Conservation (phyloP, 1,140 invertebrate genomes). For the Apis cerana region DNA sequence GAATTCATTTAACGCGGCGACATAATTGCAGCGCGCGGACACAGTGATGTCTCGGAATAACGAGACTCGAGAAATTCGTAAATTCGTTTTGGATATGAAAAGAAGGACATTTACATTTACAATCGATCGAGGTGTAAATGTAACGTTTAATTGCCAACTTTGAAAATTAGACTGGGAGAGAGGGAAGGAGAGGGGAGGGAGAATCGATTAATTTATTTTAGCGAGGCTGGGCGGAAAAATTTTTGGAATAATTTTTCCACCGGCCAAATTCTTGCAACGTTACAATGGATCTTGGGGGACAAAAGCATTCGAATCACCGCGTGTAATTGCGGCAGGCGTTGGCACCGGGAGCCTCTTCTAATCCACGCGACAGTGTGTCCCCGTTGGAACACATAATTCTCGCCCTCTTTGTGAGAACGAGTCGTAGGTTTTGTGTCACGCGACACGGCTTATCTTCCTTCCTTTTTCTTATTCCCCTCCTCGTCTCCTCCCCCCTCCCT, state of each 20-base stretch:
- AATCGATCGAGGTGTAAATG: not conserved
- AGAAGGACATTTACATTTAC: not conserved
- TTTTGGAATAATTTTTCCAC: not conserved
- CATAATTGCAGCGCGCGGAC: constrained; percentile 3
- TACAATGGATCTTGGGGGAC: not conserved
- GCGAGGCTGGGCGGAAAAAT: too few species aligned
- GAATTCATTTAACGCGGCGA: constrained; percentile 23
- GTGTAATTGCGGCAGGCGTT: constrained; percentile 33
- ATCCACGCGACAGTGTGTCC: constrained; percentile 43
- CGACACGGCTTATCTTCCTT: constrained; percentile 65
- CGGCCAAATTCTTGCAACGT: not conserved
- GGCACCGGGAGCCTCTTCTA: constrained; percentile 49
- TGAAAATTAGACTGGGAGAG: too few species aligned
- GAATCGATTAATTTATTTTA: too few species aligned
- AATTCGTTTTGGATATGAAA: not conserved
- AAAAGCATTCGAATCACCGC: constrained; percentile 15
- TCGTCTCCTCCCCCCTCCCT: not conserved
- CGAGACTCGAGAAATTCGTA: not conserved
- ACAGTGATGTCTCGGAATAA: not conserved
- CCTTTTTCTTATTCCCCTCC: constrained; percentile 46
- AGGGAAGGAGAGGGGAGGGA: too few species aligned
- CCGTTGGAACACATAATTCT: constrained; percentile 66
- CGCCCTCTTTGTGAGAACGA: constrained; percentile 55
- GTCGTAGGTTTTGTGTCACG: constrained; percentile 37
- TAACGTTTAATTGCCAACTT: too few species aligned